phyloP scores from a whole-genome alignment of 2,797 vertebrate genomes.

The Monodelphis domestica region DNA sequence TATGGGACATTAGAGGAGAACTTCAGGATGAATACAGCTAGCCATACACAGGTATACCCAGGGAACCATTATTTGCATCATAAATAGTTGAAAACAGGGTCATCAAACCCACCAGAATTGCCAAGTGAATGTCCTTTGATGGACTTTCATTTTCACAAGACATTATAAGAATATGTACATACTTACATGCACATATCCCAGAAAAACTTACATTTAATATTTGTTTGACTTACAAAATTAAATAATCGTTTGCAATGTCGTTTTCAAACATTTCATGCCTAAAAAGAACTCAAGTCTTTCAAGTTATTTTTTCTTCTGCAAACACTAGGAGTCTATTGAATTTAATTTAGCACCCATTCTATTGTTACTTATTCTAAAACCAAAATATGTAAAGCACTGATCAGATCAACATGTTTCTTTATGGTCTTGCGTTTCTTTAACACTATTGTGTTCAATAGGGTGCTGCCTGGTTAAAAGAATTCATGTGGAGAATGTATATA shows the following conservation, averaged over 20 bases:
- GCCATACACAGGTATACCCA: neutral
- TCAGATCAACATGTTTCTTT: neutral
- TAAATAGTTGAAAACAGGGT: neutral
- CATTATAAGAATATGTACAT: neutral
- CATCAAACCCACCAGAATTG: neutral
- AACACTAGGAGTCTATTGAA: neutral
- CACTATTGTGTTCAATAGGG: neutral
- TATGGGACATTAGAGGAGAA: neutral
- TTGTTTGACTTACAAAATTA: neutral
- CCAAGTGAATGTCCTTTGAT: neutral
- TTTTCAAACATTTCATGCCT: neutral
- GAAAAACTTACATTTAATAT: neutral
- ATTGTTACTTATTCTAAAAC: neutral
- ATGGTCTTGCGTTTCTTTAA: accelerated
- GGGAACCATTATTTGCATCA: neutral
- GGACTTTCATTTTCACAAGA: neutral
- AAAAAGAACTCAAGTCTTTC: neutral
- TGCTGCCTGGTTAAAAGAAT: neutral
- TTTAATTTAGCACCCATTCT: conserved; percentile 13
- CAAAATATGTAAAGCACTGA: neutral
- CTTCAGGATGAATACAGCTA: neutral
- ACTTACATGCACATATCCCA: neutral
- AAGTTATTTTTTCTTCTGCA: neutral
- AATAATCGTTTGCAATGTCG: neutral
- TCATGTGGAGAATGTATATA: neutral